Conservation (phyloP, 2,888 invertebrate genomes). For the Eurois occulta region DNA sequence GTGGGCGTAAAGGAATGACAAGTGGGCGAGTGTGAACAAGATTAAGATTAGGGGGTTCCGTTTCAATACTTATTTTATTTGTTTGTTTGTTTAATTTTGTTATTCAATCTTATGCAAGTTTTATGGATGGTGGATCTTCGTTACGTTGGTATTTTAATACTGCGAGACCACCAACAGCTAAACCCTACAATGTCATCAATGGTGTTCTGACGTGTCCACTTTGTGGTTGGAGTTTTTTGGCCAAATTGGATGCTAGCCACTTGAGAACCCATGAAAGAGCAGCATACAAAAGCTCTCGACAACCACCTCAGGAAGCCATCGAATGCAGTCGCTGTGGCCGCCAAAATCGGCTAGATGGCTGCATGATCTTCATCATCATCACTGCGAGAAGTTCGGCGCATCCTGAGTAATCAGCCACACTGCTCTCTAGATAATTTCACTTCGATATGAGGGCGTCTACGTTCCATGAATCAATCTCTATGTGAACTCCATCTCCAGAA, state of each 20-base stretch:
- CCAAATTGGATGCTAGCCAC: neutral
- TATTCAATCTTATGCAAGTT: neutral
- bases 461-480: neutral
- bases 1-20: constrained; percentile 61
- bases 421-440: neutral
- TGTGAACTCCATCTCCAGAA: neutral
- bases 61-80: constrained; percentile 23
- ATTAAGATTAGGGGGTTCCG: constrained; percentile 50
- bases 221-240: neutral
- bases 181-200: neutral
- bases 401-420: too few relatives aligned
- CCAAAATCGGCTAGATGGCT: neutral
- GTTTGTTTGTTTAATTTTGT: constrained; percentile 25
- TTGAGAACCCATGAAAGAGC: neutral
- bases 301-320: neutral
- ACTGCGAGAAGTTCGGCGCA: neutral
- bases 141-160: neutral
- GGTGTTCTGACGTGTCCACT: neutral
- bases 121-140: neutral
- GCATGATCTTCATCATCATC: too few relatives aligned
- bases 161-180: neutral
- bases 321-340: neutral
- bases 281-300: neutral
- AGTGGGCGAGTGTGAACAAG: constrained; percentile 54
- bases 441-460: neutral